Evolutionary conservation across 2,888 invertebrate genomes (phyloP), one percentile per base, ranked within the genome.

Genomic region (Flexamia atlantica): DNA sequence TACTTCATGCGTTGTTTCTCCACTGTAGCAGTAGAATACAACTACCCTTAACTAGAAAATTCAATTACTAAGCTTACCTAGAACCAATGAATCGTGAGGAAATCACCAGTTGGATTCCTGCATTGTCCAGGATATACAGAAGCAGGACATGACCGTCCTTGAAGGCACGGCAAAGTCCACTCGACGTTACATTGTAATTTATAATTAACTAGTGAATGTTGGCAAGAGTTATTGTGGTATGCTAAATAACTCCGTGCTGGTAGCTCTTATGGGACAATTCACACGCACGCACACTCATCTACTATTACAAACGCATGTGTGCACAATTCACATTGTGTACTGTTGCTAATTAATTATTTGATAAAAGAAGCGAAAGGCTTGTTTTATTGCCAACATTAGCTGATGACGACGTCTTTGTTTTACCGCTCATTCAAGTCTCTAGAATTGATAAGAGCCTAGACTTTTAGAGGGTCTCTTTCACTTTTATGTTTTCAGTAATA

Each of bases 71-170:
- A 46, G 46, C 46, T 17, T 46, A 57, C 57, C 20, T 36, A 36
- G 36, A 36, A 36, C 36, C 36, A 57, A 64, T 64, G 64, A 64
- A 5, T 64, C 64, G 30, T 30, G 28, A 64, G 64, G 64, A 25
- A 57, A 57, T 57, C 20, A 23, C 23, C 1, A 57, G 57, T 57
- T 14, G 17, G 17, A 64, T 28, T 57, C 28, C 28, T 28, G 25
- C 64, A 64, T 30, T 64, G 64, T 64, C 28, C 14, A 64, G 28
- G 64, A 64, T 64, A 5, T 64, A 28, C 28, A 64, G 64, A 20
- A 64, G 64, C 64, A 64, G 64, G 64, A 64, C 64, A 64, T 30
- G 28, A 4, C 12, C 25, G 64, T 25, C 64, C 64, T 64, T 64
- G 64, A 30, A 30, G 28, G 17, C 17, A 20, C 20, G 64, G 64